These are phyloP conservation scores for Cheilosia pagana DNA, from an alignment of 2,888 invertebrate genomes.

Conservation along the genomic window DNA sequence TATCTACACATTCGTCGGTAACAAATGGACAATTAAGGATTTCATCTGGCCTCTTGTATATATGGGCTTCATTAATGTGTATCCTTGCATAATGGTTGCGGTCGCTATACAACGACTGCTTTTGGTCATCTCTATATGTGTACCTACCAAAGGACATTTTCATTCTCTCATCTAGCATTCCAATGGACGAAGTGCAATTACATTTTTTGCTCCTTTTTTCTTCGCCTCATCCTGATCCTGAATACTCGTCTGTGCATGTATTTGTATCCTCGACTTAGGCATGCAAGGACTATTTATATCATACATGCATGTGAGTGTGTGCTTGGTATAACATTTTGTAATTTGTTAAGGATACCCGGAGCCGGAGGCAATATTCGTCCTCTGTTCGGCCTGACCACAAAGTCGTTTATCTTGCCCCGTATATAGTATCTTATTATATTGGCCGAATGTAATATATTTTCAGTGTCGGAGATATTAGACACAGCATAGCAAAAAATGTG, in stretches of 20 bases:
- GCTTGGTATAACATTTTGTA: constrained; percentile 58
- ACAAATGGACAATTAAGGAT: constrained; percentile 50
- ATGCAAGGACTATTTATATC: constrained; percentile 66
- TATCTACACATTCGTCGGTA: neutral
- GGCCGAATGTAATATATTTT: constrained; percentile 73
- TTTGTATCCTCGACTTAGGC: constrained; percentile 27
- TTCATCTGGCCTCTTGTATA: constrained; percentile 9
- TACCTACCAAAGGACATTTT: constrained; percentile 26
- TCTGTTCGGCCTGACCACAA: constrained; percentile 69
- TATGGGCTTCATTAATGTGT: constrained; percentile 52
- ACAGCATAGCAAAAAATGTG: constrained; percentile 43
- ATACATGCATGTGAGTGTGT: neutral
- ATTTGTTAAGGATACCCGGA: constrained; percentile 70
- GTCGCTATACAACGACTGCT: constrained; percentile 19
- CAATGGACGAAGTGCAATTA: constrained; percentile 56
- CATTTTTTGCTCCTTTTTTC: constrained; percentile 10
- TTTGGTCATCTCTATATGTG: constrained; percentile 20
- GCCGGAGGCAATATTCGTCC: constrained; percentile 73
- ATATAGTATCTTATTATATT: constrained; percentile 72
- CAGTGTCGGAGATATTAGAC: constrained; percentile 65
- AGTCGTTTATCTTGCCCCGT: constrained; percentile 72
- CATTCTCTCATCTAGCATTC: constrained; percentile 55
- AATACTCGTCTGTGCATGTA: neutral
- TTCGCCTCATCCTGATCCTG: constrained; percentile 8
- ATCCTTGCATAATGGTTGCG: constrained; percentile 48